A percentile compares a stretch with the other conserved stretches of the same genome.
Conservation (phyloP, 2,113 vertebrate species). For the Pituophis catenifer region DNA sequence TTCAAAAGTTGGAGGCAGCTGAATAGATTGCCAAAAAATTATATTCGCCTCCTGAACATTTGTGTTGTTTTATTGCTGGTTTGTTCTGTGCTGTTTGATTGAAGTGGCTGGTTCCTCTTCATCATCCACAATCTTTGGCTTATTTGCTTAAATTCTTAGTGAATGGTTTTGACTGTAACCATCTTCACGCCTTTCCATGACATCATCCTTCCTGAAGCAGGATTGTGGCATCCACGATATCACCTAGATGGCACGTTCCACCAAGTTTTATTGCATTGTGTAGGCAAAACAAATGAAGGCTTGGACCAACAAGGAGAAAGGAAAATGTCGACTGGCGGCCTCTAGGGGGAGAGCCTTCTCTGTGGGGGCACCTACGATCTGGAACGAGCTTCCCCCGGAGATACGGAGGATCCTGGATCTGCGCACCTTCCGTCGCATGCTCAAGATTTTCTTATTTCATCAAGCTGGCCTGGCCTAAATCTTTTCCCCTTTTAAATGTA, state of each 20-base stretch:
- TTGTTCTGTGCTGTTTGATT: not conserved
- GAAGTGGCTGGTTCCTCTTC: not conserved
- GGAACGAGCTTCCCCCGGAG: no score
- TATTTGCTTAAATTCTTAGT: not conserved
- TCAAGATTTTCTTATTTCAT: no score
- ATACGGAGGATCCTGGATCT: no score
- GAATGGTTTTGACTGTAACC: not conserved
- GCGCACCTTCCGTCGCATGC: no score
- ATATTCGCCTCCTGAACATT: not conserved
- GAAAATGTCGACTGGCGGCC: no score
- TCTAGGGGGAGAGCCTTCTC: no score
- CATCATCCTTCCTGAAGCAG: not conserved
- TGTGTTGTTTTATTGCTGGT: not conserved
- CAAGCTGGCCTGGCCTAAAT: no score
- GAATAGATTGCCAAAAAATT: not conserved
- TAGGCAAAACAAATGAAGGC: not conserved
- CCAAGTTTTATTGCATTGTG: not conserved
- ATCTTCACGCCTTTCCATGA: not conserved
- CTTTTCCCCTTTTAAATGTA: no score
- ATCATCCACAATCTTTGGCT: not conserved
- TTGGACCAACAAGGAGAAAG: not conserved
- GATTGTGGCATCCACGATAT: not conserved
- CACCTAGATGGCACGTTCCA: no score
- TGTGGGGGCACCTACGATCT: no score
- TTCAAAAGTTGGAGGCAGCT: not conserved